Evolutionary conservation across 2,113 vertebrate species (phyloP).

Genomic region (Panurus biarmicus): DNA sequence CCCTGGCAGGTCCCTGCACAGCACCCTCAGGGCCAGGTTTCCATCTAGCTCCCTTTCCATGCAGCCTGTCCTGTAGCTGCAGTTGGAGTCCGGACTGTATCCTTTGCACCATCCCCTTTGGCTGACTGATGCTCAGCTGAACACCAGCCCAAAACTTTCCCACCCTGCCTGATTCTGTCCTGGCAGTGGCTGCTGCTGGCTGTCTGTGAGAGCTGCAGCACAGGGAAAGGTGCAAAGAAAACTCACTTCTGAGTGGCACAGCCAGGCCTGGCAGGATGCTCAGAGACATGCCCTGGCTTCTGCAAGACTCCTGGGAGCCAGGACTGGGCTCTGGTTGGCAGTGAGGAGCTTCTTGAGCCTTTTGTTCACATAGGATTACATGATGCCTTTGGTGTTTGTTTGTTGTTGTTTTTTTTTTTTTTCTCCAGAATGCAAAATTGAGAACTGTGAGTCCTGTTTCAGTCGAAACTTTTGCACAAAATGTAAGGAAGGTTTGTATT

Average conservation of each 20-base stretch:
- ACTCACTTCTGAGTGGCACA: background rate
- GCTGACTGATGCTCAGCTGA: background rate
- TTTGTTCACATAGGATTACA: background rate
- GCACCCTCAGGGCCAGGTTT: background rate
- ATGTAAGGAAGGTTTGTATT: slow-evolving; percentile 93
- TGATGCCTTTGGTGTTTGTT: background rate
- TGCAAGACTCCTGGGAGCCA: background rate
- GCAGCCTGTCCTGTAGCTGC: background rate
- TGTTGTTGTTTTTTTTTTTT: slow-evolving; percentile 3
- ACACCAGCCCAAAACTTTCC: background rate
- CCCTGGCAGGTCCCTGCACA: background rate
- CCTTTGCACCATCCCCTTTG: background rate
- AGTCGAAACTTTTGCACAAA: slow-evolving; percentile 98
- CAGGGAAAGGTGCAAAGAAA: background rate
- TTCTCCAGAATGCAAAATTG: slow-evolving; percentile 93
- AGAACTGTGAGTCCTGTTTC: slow-evolving; percentile 97
- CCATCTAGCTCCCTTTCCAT: background rate
- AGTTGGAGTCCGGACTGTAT: background rate
- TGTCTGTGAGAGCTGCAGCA: background rate
- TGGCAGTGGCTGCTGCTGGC: background rate
- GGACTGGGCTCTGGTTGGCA: background rate
- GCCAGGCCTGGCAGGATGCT: background rate
- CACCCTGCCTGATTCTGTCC: background rate
- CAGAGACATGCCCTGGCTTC: background rate
- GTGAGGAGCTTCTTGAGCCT: background rate